Evolutionary conservation across 1,140 invertebrate genomes (phyloP).

Genomic region (Lerema accius): DNA sequence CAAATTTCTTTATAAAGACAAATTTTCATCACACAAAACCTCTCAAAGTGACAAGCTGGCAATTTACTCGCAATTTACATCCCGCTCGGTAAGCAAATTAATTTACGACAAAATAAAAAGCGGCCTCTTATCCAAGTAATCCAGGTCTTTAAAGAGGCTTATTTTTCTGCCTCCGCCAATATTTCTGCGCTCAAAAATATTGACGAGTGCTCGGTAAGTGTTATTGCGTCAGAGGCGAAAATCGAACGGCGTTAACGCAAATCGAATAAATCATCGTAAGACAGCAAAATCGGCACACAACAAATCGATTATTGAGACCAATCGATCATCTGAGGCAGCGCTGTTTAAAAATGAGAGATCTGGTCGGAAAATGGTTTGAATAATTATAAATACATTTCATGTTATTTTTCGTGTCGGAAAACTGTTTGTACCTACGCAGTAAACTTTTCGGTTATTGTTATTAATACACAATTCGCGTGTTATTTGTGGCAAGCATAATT

Average conservation of each 20-base stretch:
- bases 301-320: conserved; percentile 57
- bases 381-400: conserved; percentile 4
- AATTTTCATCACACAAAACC: conserved; percentile 48
- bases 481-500: too few species aligned
- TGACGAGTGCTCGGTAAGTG: conserved; percentile 43
- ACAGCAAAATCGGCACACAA: conserved; percentile 49
- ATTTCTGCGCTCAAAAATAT: conserved; percentile 36
- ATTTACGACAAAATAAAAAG: conserved; percentile 60
- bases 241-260: conserved; percentile 57
- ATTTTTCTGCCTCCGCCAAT: conserved; percentile 58
- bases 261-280: conserved; percentile 61
- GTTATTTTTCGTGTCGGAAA: too few species aligned
- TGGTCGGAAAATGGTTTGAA: conserved; percentile 26
- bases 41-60: conserved; percentile 46
- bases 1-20: conserved; percentile 51
- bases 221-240: conserved; percentile 47
- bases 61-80: conserved; percentile 49
- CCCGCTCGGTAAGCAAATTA: conserved; percentile 62
- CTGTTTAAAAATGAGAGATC: conserved; percentile 41
- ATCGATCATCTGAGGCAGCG: conserved; percentile 42
- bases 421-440: too few species aligned
- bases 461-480: too few species aligned
- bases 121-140: conserved; percentile 39
- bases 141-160: conserved; percentile 48
- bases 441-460: too few species aligned